These are phyloP conservation scores for Romanogobio albipinnatus DNA, from an alignment of 2,113 vertebrate species.

Conservation along the genomic window DNA sequence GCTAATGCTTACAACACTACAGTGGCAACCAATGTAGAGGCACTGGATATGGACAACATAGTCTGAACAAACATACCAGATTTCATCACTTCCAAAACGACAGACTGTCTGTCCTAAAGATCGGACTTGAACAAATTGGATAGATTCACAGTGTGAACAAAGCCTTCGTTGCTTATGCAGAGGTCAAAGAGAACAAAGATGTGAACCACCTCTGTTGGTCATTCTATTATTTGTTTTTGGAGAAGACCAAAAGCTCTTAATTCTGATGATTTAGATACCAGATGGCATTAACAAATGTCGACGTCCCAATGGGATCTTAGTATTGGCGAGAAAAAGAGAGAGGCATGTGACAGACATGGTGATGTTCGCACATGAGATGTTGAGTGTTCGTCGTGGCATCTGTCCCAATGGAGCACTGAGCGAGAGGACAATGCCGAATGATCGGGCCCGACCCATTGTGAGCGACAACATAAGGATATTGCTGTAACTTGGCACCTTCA, in stretches of 20 bases:
- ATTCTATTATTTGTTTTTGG: conserved; percentile 53
- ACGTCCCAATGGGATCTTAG: conserved; percentile 54
- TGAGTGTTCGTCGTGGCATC: background rate
- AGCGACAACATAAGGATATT: background rate
- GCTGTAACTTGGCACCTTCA: background rate
- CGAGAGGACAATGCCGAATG: background rate
- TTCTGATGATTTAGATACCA: conserved; percentile 77
- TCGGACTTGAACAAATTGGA: conserved; percentile 1
- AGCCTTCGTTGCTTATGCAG: conserved; percentile 70
- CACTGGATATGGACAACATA: conserved; percentile 43
- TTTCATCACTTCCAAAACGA: background rate
- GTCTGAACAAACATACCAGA: conserved; percentile 1
- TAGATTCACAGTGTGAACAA: background rate
- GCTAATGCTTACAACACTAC: background rate
- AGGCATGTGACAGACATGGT: conserved; percentile 18
- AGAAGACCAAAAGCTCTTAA: conserved; percentile 68
- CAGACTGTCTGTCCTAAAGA: background rate
- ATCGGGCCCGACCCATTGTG: background rate
- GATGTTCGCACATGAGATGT: conserved; percentile 9
- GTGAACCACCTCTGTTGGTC: conserved; percentile 53
- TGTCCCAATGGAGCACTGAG: background rate
- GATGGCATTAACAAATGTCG: conserved; percentile 74
- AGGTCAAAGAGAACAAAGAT: conserved; percentile 69
- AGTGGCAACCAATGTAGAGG: background rate
- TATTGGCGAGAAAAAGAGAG: conserved; percentile 6